phyloP scores from a whole-genome alignment of 35 echinoderm and acorn worm species.

The Antedon bifida region DNA sequence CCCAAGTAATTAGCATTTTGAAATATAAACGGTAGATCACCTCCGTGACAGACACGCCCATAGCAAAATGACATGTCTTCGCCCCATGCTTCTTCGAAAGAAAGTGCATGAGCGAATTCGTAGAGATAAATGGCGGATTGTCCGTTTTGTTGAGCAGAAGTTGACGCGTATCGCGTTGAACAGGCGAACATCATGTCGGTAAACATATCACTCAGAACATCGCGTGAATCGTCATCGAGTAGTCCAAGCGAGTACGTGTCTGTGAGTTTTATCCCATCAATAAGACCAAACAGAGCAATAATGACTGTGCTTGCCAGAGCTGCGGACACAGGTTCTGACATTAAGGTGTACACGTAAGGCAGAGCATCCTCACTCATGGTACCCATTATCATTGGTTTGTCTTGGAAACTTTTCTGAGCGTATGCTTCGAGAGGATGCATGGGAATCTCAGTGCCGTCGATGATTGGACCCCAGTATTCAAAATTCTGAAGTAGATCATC shows the following conservation, averaged over 20 bases:
- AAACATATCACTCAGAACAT: neutral
- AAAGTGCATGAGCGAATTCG: slow-evolving; percentile 20
- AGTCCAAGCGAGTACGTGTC: slow-evolving; percentile 10
- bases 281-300: neutral
- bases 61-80: slow-evolving; percentile 6
- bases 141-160: slow-evolving; percentile 7
- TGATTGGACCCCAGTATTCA: slow-evolving; percentile 32
- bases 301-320: neutral
- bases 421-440: slow-evolving; percentile 25
- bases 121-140: slow-evolving; percentile 11
- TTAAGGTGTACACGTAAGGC: slow-evolving; percentile 13
- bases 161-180: slow-evolving; percentile 3
- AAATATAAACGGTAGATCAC: slow-evolving; percentile 34
- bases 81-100: slow-evolving; percentile 29
- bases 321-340: slow-evolving; percentile 1
- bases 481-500: slow-evolving; percentile 29
- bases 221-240: slow-evolving; percentile 14
- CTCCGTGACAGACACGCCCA: slow-evolving; percentile 27
- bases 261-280: slow-evolving; percentile 1
- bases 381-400: slow-evolving; percentile 31
- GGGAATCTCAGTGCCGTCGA: slow-evolving; percentile 14
- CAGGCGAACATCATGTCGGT: slow-evolving; percentile 34
- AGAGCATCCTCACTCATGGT: slow-evolving; percentile 25
- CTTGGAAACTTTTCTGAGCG: slow-evolving; percentile 19
- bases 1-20: slow-evolving; percentile 12